Base-by-base conservation (phyloP, 2,797 vertebrate species). In the Sylvia borin region DNA sequence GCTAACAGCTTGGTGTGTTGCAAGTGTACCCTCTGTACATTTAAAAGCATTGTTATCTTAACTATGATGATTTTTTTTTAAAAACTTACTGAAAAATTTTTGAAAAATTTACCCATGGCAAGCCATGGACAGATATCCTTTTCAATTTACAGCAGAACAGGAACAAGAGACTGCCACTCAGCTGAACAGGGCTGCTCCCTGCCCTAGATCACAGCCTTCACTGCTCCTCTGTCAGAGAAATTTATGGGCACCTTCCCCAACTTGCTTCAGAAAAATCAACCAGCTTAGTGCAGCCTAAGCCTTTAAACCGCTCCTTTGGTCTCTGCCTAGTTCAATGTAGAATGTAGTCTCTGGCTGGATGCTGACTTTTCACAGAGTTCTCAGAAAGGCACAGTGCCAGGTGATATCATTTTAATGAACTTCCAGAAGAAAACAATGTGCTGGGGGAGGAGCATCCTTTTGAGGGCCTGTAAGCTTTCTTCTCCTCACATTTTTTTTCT, bases 361-460 rank as follows among this genome's bases (percentile, higher is more conserved):
- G 81, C 43, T 87, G 74, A 29, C 65, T 74, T 67, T 90, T 90
- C 1, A 1, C 58, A 70, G 24, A 42, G 45, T 86, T 95, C 76
- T 50, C 73, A 77, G 79, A 93, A 92, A 91, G 32, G 42, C 66
- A 77, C 38, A n/a, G 12, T 83, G 71, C 78, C 38, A 27, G 32
- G 60, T 96, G 84, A 96, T 85, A 87, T 62, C 13, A 93, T 66
- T 66, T 40, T 60, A 53, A 89, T 50, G 42, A 91, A 54, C 29
- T 76, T 93, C 67, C 91, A 94, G 87, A 85, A 74, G 32, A 93
- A 81, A 95, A 83, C 5, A 25, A 71, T 60, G 32, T 64, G 24
- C 12, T 89, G 68, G 9, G 20, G 60, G 16, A 79, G 16, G 12
- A 87, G 9, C 15, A 25, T 74, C 13, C 24, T 34, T 81, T 67